These are phyloP conservation scores for Paramormyrops kingsleyae DNA, from an alignment of 2,113 vertebrate species.

Conservation along the genomic window DNA sequence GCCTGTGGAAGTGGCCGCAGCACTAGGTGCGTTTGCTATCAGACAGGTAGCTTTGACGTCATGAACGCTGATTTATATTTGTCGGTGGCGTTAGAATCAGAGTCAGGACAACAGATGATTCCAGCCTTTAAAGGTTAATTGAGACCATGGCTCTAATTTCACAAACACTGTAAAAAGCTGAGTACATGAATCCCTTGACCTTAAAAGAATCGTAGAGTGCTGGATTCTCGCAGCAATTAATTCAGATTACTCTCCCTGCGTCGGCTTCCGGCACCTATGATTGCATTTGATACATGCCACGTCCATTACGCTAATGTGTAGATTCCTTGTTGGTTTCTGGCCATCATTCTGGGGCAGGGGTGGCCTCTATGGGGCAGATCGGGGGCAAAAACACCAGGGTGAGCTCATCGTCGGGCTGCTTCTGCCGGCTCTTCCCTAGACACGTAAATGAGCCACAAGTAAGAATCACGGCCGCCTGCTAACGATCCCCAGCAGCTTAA, in stretches of 20 bases:
- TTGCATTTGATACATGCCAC: background rate
- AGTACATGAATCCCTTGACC: background rate
- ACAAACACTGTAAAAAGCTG: background rate
- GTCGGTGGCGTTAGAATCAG: background rate
- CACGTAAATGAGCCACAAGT: background rate
- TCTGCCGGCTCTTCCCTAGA: background rate
- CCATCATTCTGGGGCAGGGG: background rate
- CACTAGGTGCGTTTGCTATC: too few relatives aligned
- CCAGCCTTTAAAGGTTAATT: background rate
- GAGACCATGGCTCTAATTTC: background rate
- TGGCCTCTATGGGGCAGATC: background rate
- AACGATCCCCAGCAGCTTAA: background rate
- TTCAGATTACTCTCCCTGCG: background rate
- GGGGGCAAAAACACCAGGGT: background rate
- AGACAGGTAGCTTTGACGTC: background rate
- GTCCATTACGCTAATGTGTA: background rate
- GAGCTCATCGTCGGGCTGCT: background rate
- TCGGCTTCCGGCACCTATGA: background rate
- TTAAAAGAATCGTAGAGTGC: background rate
- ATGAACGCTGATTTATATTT: background rate
- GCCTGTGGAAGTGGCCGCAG: background rate
- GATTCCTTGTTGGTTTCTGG: background rate
- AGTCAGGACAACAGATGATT: background rate
- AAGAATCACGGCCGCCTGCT: background rate
- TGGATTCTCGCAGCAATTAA: background rate